Evolutionary conservation across 2,888 invertebrate genomes (phyloP), one percentile per base, ranked within the genome.

Genomic region (Hydropsyche betteni): DNA sequence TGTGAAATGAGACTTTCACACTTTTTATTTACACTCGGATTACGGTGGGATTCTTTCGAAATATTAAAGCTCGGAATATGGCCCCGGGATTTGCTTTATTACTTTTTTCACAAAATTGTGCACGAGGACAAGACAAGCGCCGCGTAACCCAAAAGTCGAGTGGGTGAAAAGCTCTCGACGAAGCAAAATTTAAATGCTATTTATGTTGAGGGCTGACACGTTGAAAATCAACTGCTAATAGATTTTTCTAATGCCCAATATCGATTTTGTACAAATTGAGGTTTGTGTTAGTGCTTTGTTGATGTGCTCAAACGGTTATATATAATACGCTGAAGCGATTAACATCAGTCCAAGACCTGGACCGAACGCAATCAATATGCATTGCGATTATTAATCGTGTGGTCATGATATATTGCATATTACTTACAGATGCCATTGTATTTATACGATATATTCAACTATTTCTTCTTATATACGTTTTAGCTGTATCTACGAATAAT

Each of bases 1-100:
- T 55, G 76, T 61, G 68, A 74, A 76, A 74, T 74, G 71, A 74
- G 74, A 76, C 71, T 76, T 76, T 38, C 76, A 76, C 76, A 74
- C 74, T 76, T 76, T 74, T 76, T 74, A 64, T 64, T 64, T 74
- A 64, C 68, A 71, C 16, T 73, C 8, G 51, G 58, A 52, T 76
- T 72, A 72, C 53, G 24, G 64, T 44, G 69, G 71, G 76, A 76
- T 76, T 74, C 76, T 70, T 74, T 53, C 69, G 76, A 74, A 74
- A 74, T 76, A 74, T 76, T 55, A 76, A 74, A 74, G 61, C 55
- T 64, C 64, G n/a, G 64, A 64, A 34, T 74, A 68, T 74, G 64
- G 68, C 64, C 36, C 52, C 44, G 12, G 74, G 74, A 74, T 74
- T 74, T 74, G 64, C 74, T 74, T 74, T 74, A 74, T 74, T 74